These are phyloP conservation scores for Theristicus caerulescens DNA, from an alignment of 2,113 vertebrate genomes.

Conservation along the genomic window DNA sequence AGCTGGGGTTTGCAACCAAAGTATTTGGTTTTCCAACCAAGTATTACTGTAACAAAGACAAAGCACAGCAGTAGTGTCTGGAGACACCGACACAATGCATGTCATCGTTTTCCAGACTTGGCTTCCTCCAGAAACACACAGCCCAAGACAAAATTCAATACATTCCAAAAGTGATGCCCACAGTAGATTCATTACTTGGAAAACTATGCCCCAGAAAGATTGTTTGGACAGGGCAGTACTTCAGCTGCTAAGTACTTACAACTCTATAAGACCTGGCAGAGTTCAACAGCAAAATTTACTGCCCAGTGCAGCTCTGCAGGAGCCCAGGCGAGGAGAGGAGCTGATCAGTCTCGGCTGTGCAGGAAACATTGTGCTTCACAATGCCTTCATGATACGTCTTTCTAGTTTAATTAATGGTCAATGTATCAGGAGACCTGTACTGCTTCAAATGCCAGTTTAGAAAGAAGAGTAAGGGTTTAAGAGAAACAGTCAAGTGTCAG, in stretches of 20 bases:
- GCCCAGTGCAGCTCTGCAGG: background rate
- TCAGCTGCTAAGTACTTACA: background rate
- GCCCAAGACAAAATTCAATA: background rate
- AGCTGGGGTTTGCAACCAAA: background rate
- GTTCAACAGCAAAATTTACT: background rate
- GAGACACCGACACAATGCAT: background rate
- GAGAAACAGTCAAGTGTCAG: accelerated
- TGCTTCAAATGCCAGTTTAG: background rate
- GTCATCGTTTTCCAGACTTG: background rate
- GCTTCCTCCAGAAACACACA: background rate
- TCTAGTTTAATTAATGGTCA: background rate
- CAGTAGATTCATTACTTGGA: background rate
- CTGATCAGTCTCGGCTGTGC: background rate
- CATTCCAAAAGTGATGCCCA: background rate
- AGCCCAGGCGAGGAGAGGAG: background rate
- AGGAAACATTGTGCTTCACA: background rate
- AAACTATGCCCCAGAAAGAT: background rate
- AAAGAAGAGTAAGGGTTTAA: background rate
- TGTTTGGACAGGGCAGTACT: background rate
- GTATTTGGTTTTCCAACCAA: background rate
- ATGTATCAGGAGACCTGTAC: background rate
- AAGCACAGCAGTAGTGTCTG: background rate
- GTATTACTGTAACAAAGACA: background rate
- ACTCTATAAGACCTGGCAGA: background rate
- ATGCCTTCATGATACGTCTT: background rate